Percentiles rank a stretch among this genome's conserved stretches.
phyloP scores from a whole-genome alignment of 2,113 vertebrate genomes.

The Rhynchomys soricoides region DNA sequence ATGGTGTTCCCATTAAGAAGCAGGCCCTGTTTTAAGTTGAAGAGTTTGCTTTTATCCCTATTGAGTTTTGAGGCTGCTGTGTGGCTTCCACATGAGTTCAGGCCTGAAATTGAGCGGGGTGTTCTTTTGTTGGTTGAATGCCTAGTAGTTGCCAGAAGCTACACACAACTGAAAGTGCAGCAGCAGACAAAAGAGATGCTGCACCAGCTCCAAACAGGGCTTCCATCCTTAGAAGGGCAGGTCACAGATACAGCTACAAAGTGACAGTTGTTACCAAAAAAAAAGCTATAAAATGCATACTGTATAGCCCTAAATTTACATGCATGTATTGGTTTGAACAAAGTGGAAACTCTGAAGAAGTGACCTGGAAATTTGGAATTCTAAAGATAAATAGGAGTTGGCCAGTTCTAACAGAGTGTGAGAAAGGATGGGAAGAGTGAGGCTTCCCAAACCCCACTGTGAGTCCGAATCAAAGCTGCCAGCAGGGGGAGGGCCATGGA shows the following conservation, averaged over 20 bases:
- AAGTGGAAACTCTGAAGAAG: conserved; percentile 20
- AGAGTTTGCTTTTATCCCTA: neutral
- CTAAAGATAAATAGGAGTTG: conserved; percentile 1
- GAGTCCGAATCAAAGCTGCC: neutral
- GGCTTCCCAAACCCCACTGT: neutral
- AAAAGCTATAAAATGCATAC: neutral
- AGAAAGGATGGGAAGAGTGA: neutral
- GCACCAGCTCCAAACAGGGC: neutral
- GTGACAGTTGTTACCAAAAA: neutral
- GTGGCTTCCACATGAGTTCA: neutral
- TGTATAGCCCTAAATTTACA: neutral
- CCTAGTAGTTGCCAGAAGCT: neutral
- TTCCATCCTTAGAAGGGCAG: neutral
- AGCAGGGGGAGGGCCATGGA: neutral
- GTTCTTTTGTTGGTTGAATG: neutral
- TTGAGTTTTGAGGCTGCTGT: neutral
- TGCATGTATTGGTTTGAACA: neutral
- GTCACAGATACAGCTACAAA: neutral
- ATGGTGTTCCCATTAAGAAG: neutral
- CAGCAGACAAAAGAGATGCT: neutral
- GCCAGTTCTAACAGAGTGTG: neutral
- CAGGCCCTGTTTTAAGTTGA: neutral
- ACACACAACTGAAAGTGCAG: neutral
- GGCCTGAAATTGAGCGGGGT: neutral
- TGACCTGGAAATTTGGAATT: conserved; percentile 14